Evolutionary conservation across 2,888 invertebrate species (phyloP).

Genomic region (Machimus atricapillus): DNA sequence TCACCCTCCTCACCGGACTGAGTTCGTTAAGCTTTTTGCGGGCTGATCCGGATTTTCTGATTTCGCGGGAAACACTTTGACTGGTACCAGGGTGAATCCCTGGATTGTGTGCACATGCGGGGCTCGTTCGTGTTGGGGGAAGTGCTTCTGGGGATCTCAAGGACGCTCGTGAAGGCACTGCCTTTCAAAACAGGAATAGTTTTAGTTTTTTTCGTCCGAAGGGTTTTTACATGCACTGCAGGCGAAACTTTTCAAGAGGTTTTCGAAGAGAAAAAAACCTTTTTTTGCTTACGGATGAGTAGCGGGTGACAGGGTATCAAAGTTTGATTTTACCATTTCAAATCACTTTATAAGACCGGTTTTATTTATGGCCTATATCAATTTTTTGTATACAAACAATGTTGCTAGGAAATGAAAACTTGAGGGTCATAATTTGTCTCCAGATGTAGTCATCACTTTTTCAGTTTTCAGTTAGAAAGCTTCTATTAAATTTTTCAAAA

Average conservation of each 20-base stretch:
- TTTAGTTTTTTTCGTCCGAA: not conserved
- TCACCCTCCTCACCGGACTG: slow-evolving; percentile 19
- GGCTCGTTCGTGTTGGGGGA: not conserved
- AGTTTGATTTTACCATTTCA: not conserved
- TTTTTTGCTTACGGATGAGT: not conserved
- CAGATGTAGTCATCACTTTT: no score
- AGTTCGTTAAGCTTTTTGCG: slow-evolving; percentile 23
- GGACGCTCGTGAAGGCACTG: not conserved
- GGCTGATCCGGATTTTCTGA: slow-evolving; percentile 19
- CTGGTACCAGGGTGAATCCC: not conserved
- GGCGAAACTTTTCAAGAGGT: not conserved
- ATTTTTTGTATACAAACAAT: no score
- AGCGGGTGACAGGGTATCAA: not conserved
- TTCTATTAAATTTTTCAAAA: no score
- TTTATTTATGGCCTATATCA: not conserved
- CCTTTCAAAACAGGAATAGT: not conserved
- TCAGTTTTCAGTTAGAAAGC: no score
- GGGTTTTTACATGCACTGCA: not conserved
- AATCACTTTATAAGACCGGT: not conserved
- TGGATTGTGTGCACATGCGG: not conserved
- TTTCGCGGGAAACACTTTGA: slow-evolving; percentile 19
- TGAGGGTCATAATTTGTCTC: no score
- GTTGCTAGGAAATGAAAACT: no score
- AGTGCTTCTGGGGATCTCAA: not conserved
- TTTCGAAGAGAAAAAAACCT: not conserved